Conservation (phyloP, 1,140 invertebrate species). For the Conus ventricosus region DNA sequence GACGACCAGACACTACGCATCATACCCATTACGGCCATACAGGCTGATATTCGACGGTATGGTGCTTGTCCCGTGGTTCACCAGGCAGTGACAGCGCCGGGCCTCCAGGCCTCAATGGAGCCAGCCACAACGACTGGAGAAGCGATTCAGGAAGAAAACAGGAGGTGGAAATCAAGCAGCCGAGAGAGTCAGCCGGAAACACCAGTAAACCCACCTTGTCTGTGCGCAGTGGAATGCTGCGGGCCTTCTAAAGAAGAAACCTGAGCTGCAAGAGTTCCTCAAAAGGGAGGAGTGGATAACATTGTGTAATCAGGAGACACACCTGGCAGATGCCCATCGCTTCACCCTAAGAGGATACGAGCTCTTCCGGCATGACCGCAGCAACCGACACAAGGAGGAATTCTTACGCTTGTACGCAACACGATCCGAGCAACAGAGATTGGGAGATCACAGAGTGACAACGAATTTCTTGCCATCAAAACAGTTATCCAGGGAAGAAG, state of each 20-base stretch:
- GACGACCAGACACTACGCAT: background rate
- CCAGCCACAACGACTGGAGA: constrained; percentile 27
- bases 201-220: constrained; percentile 3
- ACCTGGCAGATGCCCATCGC: constrained; percentile 34
- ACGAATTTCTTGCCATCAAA: constrained; percentile 22
- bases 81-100: constrained; percentile 30
- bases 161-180: background rate
- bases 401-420: constrained; percentile 34
- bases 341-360: constrained; percentile 17
- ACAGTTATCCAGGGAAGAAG: constrained; percentile 26
- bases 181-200: constrained; percentile 13
- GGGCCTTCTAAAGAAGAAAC: constrained; percentile 39
- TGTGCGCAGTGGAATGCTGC: constrained; percentile 31
- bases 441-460: constrained; percentile 24
- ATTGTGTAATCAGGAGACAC: constrained; percentile 39
- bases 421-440: constrained; percentile 30
- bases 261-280: constrained; percentile 34
- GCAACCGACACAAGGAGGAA: constrained; percentile 27
- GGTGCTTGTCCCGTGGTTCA: constrained; percentile 32
- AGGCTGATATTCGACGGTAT: constrained; percentile 33
- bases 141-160: background rate
- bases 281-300: constrained; percentile 24
- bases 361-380: constrained; percentile 24
- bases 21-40: constrained; percentile 29
- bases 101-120: background rate